Conservation (phyloP, 2,888 invertebrate species). For the Cataglyphis albicans region DNA sequence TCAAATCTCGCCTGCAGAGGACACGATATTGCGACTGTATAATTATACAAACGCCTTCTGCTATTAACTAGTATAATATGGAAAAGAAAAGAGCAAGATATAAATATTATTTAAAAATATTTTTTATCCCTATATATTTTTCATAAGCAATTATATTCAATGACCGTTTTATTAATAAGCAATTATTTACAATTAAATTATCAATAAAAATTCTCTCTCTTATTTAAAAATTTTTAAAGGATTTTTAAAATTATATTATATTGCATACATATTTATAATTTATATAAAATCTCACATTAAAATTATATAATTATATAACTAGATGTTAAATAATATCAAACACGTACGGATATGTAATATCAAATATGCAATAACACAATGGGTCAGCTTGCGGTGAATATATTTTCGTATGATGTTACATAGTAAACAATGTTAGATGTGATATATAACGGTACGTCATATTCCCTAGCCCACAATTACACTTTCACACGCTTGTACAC, state of each 20-base stretch:
- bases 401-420: constrained; percentile 43
- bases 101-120: constrained; percentile 1
- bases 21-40: constrained; percentile 57
- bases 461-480: constrained; percentile 34
- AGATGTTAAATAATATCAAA: constrained; percentile 27
- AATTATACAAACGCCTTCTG: constrained; percentile 20
- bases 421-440: constrained; percentile 51
- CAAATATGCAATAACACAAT: constrained; percentile 42
- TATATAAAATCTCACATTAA: background rate
- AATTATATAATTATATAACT: background rate
- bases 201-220: background rate
- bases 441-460: constrained; percentile 34
- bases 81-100: constrained; percentile 21
- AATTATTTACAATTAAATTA: background rate
- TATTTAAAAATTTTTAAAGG: background rate
- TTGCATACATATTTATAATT: background rate
- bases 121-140: background rate
- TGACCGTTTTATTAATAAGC: background rate
- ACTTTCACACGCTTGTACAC: constrained; percentile 39
- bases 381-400: constrained; percentile 40
- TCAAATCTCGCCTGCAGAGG: constrained; percentile 61
- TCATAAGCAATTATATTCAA: background rate
- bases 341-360: constrained; percentile 16
- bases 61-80: constrained; percentile 6
- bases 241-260: background rate